A percentile compares a stretch with the other conserved stretches of the same genome.
Evolutionary conservation across 2,888 invertebrate genomes (phyloP).

Genomic region (Atherix ibis): DNA sequence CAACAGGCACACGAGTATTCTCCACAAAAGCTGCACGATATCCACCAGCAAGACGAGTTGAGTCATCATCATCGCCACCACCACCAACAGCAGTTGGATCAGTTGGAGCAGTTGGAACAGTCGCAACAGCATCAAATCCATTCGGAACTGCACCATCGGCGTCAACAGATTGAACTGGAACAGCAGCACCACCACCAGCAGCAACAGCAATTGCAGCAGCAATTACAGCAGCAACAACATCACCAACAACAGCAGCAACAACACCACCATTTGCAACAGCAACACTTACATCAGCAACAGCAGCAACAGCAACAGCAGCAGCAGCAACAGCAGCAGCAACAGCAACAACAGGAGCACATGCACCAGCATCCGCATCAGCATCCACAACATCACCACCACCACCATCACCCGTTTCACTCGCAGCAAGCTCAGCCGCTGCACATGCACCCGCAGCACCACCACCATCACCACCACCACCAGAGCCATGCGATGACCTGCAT

Average conservation of each 20-base stretch:
- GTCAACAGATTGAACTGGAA: constrained; percentile 8
- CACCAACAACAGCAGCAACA: constrained; percentile 6
- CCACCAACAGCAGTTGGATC: no score
- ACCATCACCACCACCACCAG: constrained; percentile 13
- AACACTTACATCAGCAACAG: constrained; percentile 8
- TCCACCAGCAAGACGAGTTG: constrained; percentile 2
- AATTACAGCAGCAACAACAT: constrained; percentile 6
- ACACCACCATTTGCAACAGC: constrained; percentile 6
- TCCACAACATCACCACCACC: constrained; percentile 24
- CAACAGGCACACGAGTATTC: not conserved
- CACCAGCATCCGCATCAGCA: constrained; percentile 22
- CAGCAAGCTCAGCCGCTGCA: constrained; percentile 18
- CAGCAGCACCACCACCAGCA: constrained; percentile 10
- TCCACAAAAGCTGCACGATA: not conserved
- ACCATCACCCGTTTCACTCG: constrained; percentile 18
- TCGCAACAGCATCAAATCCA: constrained; percentile 3
- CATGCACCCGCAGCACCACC: constrained; percentile 12
- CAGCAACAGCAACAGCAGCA: constrained; percentile 8
- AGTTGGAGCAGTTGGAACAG: no score
- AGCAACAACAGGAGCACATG: constrained; percentile 17
- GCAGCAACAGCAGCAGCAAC: constrained; percentile 18
- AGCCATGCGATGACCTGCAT: constrained; percentile 13
- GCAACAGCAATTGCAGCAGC: constrained; percentile 11
- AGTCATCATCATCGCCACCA: not conserved
- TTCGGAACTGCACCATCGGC: constrained; percentile 6